Evolutionary conservation across 2,113 vertebrate species (phyloP).

Genomic region (Brienomyrus brachyistius): DNA sequence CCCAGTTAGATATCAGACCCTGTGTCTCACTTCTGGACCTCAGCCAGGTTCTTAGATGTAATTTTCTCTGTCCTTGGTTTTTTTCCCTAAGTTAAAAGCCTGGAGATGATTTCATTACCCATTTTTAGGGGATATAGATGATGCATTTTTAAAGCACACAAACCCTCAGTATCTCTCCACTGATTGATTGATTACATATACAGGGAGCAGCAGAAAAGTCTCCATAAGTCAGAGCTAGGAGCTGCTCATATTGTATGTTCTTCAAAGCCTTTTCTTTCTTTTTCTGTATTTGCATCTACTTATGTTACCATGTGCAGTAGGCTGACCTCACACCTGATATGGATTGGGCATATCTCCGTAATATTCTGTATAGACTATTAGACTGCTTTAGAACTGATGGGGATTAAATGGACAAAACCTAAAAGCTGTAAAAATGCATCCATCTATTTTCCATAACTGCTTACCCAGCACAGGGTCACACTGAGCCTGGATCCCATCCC

Average conservation of each 20-base stretch:
- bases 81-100: slow-evolving; percentile 54
- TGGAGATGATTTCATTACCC: slow-evolving; percentile 47
- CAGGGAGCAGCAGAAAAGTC: neutral
- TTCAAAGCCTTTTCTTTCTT: neutral
- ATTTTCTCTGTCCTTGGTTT: slow-evolving; percentile 51
- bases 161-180: slow-evolving; percentile 20
- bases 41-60: slow-evolving; percentile 35
- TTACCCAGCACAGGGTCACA: neutral
- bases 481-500: neutral
- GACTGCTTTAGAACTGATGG: neutral
- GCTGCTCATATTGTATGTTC: neutral
- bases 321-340: neutral
- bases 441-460: neutral
- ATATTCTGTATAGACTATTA: neutral
- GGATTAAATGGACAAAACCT: neutral
- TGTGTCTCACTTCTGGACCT: slow-evolving; percentile 32
- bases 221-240: neutral
- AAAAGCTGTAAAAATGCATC: neutral
- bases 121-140: slow-evolving; percentile 41
- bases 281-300: neutral
- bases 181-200: slow-evolving; percentile 13
- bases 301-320: neutral
- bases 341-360: neutral
- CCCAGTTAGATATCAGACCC: slow-evolving; percentile 21
- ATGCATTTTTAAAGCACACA: slow-evolving; percentile 27